Percentiles rank a stretch among this genome's conserved stretches.
phyloP scores from a whole-genome alignment of 2,888 invertebrate genomes.

The Xestia c-nigrum region DNA sequence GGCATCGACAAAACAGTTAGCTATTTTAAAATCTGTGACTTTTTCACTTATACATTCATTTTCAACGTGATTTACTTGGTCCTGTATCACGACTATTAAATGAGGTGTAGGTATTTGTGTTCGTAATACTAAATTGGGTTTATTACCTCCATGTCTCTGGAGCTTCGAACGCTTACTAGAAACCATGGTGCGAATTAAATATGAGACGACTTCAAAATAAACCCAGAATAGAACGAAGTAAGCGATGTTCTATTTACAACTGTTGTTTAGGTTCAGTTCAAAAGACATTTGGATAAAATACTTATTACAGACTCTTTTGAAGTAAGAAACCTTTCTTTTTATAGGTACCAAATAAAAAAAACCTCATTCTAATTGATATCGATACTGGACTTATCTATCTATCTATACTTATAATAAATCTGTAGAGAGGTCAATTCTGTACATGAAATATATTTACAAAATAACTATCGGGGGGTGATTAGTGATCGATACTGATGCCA shows the following conservation, averaged over 20 bases:
- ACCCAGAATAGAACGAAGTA: conserved; percentile 30
- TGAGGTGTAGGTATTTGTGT: not conserved
- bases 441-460: too few species aligned
- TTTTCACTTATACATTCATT: not conserved
- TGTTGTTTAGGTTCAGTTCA: conserved; percentile 1
- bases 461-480: too few species aligned
- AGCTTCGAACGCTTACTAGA: conserved; percentile 13
- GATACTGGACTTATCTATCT: too few species aligned
- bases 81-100: not conserved
- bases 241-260: conserved; percentile 16
- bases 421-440: too few species aligned
- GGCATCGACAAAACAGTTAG: conserved; percentile 14
- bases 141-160: not conserved
- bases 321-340: too few species aligned
- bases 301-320: too few species aligned
- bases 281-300: not conserved
- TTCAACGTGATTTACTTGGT: not conserved
- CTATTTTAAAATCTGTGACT: conserved; percentile 19
- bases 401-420: too few species aligned
- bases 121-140: conserved; percentile 12
- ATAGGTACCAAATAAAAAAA: not conserved
- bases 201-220: conserved; percentile 37
- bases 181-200: conserved; percentile 40
- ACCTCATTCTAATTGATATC: not conserved
- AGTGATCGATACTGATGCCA: too few species aligned